Base-by-base conservation (phyloP, 2,113 vertebrate species). In the Sapayoa aenigma region DNA sequence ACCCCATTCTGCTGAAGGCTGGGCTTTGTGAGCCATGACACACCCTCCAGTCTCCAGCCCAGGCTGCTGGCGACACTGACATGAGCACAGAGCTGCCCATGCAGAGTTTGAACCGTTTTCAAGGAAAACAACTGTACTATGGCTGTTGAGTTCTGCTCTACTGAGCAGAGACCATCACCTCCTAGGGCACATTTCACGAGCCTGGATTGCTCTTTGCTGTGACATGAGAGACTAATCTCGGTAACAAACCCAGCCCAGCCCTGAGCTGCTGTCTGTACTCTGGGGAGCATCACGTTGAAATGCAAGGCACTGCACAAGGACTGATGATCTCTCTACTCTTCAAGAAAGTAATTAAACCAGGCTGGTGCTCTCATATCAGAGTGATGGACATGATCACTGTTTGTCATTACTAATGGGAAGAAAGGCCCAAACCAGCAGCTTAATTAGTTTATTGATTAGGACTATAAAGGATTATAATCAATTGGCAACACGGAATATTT, bases 371-470 rank as follows among this genome's bases (percentile, higher is more conserved):
- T 90, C 79, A 93, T 96, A 93, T 76, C n/a, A 72, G 91, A 75
- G 84, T 95, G 96, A 97, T 95, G 94, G 95, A 94, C 94, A 84
- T 91, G 95, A 96, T 94, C 95, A 33, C 93, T 94, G 41, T 90
- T 90, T 96, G 94, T 95, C 94, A 81, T 92, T 93, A 90, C 86
- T 94, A 95, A 95, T 93, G 93, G 84, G 91, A 89, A 96, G 91
- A 97, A 96, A 94, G 77, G 95, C 91, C 74, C 35, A 84, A 94
- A 96, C 49, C 86, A 92, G 96, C 94, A 89, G 94, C 96, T 95
- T 94, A 95, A 97, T 97, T 97, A 93, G 95, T 93, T 96, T 96
- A 97, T 97, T 97, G 95, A 97, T 96, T 95, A 97, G 89, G 89
- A 90, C 84, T 93, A 47, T 89, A 92, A 94, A 95, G 75, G 93